Conservation (phyloP, 2,888 invertebrate genomes). For the Notodonta ziczac region DNA sequence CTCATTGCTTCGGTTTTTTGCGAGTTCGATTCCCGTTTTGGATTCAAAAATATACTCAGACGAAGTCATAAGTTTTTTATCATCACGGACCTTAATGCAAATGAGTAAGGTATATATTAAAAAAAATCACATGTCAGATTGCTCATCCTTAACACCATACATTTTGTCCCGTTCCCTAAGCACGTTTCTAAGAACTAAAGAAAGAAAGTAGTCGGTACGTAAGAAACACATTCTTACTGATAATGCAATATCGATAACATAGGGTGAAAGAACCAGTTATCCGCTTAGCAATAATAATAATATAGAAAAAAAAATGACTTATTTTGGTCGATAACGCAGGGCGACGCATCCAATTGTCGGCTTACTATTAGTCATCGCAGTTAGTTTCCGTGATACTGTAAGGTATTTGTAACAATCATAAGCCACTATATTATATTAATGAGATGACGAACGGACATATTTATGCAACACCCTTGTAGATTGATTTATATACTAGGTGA, state of each 20-base stretch:
- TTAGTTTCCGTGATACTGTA: background rate
- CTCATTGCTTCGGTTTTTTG: no score
- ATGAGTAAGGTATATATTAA: no score
- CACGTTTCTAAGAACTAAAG: background rate
- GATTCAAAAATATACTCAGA: no score
- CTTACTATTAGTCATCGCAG: background rate
- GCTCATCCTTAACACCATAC: no score
- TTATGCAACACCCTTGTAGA: no score
- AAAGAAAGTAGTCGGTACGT: background rate
- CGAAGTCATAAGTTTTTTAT: no score
- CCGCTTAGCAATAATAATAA: background rate
- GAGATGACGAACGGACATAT: no score
- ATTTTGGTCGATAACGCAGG: background rate
- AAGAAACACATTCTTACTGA: slow-evolving; percentile 5
- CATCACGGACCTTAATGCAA: no score
- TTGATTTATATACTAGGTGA: no score
- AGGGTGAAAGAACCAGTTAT: background rate
- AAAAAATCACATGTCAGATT: no score
- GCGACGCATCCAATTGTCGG: background rate
- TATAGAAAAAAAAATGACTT: background rate
- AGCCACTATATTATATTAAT: background rate
- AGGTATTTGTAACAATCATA: background rate
- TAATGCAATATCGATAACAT: background rate
- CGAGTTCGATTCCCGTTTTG: no score
- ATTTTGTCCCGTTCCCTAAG: no score